Conservation (phyloP, 2,113 vertebrate genomes). For the Paralichthys olivaceus region DNA sequence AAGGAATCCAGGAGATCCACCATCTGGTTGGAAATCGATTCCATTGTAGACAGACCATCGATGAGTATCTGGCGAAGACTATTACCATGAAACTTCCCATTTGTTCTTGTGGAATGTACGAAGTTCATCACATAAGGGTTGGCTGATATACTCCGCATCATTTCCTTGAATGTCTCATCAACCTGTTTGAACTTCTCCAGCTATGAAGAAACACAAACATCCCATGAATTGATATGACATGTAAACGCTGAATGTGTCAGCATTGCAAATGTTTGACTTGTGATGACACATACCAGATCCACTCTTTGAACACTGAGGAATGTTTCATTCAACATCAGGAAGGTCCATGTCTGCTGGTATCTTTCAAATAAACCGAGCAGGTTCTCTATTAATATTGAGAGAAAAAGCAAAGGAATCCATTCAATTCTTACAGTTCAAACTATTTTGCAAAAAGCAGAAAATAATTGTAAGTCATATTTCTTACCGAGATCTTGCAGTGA, state of each 20-base stretch:
- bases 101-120: constrained; percentile 53
- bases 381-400: constrained; percentile 62
- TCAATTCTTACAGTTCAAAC: background rate
- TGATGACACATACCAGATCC: constrained; percentile 80
- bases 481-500: constrained; percentile 82
- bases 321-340: constrained; percentile 82
- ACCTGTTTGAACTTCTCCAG: constrained; percentile 76
- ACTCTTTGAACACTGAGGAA: constrained; percentile 62
- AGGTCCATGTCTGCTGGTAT: constrained; percentile 86
- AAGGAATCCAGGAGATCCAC: constrained; percentile 71
- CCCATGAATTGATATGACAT: background rate
- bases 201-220: constrained; percentile 64
- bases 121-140: constrained; percentile 82
- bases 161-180: constrained; percentile 80
- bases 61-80: constrained; percentile 72
- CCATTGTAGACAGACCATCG: constrained; percentile 79
- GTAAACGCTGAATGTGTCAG: background rate
- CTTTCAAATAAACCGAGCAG: constrained; percentile 82
- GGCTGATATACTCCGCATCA: constrained; percentile 75
- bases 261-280: background rate
- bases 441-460: background rate
- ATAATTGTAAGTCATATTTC: constrained; percentile 12
- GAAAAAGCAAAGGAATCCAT: background rate
- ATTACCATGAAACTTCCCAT: constrained; percentile 63
- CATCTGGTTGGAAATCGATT: constrained; percentile 79